Conservation (phyloP, 2,888 invertebrate genomes). For the Arrhopalites spinosus region DNA sequence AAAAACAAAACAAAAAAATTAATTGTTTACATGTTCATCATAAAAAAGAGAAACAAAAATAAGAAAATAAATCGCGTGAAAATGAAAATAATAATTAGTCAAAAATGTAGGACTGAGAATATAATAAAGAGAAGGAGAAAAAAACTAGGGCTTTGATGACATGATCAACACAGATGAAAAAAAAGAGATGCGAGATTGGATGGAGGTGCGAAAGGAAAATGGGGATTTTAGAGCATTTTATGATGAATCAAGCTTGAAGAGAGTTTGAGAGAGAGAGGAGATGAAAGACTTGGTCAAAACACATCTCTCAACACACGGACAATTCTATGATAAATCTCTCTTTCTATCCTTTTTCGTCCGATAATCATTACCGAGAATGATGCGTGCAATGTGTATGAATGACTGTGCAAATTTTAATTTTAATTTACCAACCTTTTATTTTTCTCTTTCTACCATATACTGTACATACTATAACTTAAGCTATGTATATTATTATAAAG, state of each 20-base stretch:
- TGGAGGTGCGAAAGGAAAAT: background rate
- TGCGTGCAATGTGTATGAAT: no score
- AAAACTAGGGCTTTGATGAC: background rate
- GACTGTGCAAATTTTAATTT: no score
- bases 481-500: no score
- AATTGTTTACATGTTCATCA: background rate
- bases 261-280: no score
- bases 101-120: background rate
- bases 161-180: background rate
- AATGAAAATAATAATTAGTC: background rate
- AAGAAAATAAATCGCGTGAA: background rate
- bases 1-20: background rate
- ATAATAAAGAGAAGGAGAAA: background rate
- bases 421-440: no score
- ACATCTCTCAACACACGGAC: no score
- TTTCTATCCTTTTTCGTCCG: no score
- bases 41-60: background rate
- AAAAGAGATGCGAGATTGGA: background rate
- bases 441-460: no score
- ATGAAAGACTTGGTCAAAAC: no score
- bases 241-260: background rate
- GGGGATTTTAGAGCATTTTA: background rate
- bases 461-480: no score
- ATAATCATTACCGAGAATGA: no score
- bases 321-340: no score